Base-by-base conservation (phyloP, 2,797 vertebrate genomes). In the Spea hammondii region DNA sequence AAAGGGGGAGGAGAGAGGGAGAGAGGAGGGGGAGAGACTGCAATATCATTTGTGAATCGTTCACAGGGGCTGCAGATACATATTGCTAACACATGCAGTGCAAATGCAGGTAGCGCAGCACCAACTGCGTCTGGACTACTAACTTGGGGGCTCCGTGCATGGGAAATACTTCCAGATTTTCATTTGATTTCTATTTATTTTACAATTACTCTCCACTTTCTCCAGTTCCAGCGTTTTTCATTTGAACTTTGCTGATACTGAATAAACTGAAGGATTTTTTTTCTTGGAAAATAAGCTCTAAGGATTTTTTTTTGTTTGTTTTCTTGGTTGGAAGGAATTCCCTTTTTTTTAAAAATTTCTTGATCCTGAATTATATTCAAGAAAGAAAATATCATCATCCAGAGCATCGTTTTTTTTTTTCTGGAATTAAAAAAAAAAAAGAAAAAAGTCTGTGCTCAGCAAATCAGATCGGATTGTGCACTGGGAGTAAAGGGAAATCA, bases 1-100 rank as follows among this genome's bases (percentile, higher is more conserved):
- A 85, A 86, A 88, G 90, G 85, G 85, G 82, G 79, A 83, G 76
- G 82, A 84, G 84, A 72, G 84, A 79, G 85, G 70, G 85, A 83
- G 87, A 84, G 74, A 82, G 72, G 89, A 74, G 89, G 55, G 88
- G 85, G 91, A 84, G 89, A 89, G 92, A 93, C 96, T 94, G 95
- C 94, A 96, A 95, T 95, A 95, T 96, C 94, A 95, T 95, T 95
- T 94, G 93, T 90, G 96, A 95, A 92, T 94, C 93, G 93, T 91
- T 94, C 95, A 88, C 88, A 90, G 92, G 51, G 84, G 83, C 88
- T 94, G 95, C 95, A 95, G 95, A 95, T 94, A 93, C 92, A 91
- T 90, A 91, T 91, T 88, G 93, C 94, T 92, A 93, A 93, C 93
- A 90, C 93, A 92, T 89, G 94, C 95, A 91, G 93, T 90, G 93